phyloP scores from a whole-genome alignment of 2,888 invertebrate species.

The Lypha dubia region DNA sequence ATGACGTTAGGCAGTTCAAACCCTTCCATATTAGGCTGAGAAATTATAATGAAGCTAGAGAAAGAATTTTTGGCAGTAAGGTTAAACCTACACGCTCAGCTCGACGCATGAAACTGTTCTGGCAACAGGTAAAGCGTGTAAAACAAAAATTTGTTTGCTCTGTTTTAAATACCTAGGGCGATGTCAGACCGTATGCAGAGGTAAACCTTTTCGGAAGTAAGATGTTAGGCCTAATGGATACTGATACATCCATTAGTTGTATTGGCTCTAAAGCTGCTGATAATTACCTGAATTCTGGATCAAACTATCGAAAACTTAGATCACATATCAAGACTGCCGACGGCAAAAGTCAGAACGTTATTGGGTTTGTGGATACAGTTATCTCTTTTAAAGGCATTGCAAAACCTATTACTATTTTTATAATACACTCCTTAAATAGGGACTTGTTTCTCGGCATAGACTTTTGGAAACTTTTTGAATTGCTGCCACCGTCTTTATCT shows the following conservation, averaged over 20 bases:
- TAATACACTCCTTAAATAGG: too few species aligned
- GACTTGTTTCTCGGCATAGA: too few species aligned
- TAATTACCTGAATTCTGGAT: neutral
- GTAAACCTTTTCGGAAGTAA: slow-evolving; percentile 2
- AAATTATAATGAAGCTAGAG: neutral
- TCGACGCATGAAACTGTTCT: neutral
- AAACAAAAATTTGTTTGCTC: slow-evolving; percentile 11
- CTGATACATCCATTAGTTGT: slow-evolving; percentile 15
- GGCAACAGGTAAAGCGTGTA: neutral
- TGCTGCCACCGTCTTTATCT: too few species aligned
- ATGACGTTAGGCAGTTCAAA: too few species aligned
- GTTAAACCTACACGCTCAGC: too few species aligned
- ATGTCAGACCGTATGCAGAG: neutral
- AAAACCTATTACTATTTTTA: neutral
- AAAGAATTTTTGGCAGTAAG: neutral
- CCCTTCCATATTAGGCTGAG: too few species aligned
- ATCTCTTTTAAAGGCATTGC: neutral
- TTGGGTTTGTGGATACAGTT: neutral
- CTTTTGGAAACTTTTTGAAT: too few species aligned
- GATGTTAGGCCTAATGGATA: slow-evolving; percentile 19
- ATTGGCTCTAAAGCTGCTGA: slow-evolving; percentile 9
- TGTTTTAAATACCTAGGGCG: neutral
- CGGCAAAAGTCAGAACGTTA: neutral
- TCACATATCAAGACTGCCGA: neutral
- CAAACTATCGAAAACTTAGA: neutral